Evolutionary conservation across 1,140 invertebrate genomes (phyloP).

Genomic region (Pseudomyrmex pallidus): DNA sequence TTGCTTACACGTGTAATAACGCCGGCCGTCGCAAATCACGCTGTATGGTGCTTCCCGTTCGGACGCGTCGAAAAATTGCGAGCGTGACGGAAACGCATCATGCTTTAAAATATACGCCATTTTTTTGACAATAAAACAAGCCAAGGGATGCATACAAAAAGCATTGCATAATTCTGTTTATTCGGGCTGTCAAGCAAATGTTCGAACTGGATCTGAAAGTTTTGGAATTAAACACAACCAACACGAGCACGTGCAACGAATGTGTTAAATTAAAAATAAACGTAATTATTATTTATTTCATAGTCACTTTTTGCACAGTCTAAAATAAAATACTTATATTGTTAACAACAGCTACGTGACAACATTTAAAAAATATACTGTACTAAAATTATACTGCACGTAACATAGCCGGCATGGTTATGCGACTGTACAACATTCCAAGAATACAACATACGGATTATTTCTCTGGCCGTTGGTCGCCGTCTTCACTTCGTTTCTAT

Average conservation of each 20-base stretch:
- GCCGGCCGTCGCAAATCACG: conserved; percentile 40
- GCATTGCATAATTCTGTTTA: conserved; percentile 10
- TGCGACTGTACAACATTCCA: conserved; percentile 19
- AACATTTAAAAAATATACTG: background rate
- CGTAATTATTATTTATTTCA: background rate
- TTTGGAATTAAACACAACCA: background rate
- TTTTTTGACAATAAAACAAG: conserved; percentile 21
- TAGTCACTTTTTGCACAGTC: background rate
- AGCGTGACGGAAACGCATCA: background rate
- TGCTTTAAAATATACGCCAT: conserved; percentile 32
- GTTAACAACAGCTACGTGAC: background rate
- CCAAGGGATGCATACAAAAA: background rate
- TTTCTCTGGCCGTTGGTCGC: conserved; percentile 33
- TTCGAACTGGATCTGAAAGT: background rate
- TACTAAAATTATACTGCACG: background rate
- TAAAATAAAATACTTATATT: background rate
- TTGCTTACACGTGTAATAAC: conserved; percentile 50
- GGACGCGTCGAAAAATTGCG: conserved; percentile 44
- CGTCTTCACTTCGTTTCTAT: conserved; percentile 47
- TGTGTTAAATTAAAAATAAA: conserved; percentile 6
- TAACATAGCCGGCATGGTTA: conserved; percentile 18
- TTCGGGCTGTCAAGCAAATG: background rate
- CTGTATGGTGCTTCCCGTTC: background rate
- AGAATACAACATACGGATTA: conserved; percentile 22
- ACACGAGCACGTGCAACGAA: background rate